A percentile compares a stretch with the other conserved stretches of the same genome.
phyloP scores from a whole-genome alignment of 2,797 vertebrate genomes.

The Sebastes jordani region DNA sequence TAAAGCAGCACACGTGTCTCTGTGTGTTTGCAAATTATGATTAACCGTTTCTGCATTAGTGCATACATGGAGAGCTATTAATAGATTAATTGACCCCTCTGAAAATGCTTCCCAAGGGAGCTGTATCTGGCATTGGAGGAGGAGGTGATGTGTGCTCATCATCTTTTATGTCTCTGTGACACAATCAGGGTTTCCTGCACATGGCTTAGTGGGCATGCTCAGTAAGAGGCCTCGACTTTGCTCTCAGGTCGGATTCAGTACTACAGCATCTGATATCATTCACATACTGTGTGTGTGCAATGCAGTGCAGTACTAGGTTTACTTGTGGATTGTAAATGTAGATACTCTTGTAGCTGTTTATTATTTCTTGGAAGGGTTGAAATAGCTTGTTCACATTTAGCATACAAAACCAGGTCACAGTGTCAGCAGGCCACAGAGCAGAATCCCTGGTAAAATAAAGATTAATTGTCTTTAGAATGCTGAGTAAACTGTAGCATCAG shows the following conservation, averaged over 20 bases:
- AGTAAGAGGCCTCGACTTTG: neutral
- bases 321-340: neutral
- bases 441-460: neutral
- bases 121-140: neutral
- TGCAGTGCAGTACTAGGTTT: neutral
- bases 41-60: neutral
- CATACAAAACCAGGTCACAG: neutral
- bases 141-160: slow-evolving; percentile 5
- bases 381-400: neutral
- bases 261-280: neutral
- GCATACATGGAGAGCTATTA: neutral
- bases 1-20: neutral
- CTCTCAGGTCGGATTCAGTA: neutral
- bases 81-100: slow-evolving; percentile 17
- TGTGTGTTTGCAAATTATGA: neutral
- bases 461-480: neutral
- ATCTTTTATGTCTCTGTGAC: slow-evolving; percentile 6
- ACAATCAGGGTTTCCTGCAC: slow-evolving; percentile 1
- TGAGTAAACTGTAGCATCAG: slow-evolving; percentile 27
- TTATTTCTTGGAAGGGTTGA: neutral
- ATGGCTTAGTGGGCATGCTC: slow-evolving; percentile 10
- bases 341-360: neutral
- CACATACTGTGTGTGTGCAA: neutral
- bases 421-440: slow-evolving; percentile 9
- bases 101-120: slow-evolving; percentile 9